A percentile compares a stretch with the other conserved stretches of the same genome.
phyloP scores from a whole-genome alignment of 2,797 vertebrate genomes.

The Amphiprion clarkii region DNA sequence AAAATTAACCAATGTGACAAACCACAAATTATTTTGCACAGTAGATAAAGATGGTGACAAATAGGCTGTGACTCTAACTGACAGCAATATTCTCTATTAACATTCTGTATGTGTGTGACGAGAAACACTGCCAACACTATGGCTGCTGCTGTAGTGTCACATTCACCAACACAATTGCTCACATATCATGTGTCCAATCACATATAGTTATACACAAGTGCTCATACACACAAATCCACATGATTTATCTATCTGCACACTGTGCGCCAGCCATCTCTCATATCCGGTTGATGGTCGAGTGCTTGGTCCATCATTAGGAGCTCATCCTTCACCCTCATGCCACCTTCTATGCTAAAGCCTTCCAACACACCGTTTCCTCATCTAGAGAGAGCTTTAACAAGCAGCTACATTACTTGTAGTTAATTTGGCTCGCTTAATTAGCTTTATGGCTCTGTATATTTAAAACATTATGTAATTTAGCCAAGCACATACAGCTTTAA shows the following conservation, averaged over 20 bases:
- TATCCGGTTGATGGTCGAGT: constrained; percentile 24
- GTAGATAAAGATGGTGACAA: constrained; percentile 24
- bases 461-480: constrained; percentile 54
- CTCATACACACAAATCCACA: constrained; percentile 30
- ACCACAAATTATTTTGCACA: constrained; percentile 26
- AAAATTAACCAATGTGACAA: constrained; percentile 34
- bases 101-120: not conserved
- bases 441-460: constrained; percentile 64
- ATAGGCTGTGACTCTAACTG: constrained; percentile 8
- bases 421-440: constrained; percentile 73
- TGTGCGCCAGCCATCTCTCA: constrained; percentile 31
- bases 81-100: not conserved
- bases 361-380: constrained; percentile 17
- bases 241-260: constrained; percentile 18
- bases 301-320: constrained; percentile 1
- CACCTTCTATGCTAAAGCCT: constrained; percentile 1
- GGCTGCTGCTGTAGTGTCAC: not conserved
- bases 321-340: constrained; percentile 22
- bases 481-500: constrained; percentile 37
- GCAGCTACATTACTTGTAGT: constrained; percentile 63
- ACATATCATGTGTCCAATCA: constrained; percentile 8
- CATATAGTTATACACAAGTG: constrained; percentile 13
- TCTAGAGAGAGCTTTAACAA: constrained; percentile 56
- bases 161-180: constrained; percentile 13
- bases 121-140: not conserved